Percentiles rank a stretch among this genome's conserved stretches.
phyloP scores from a whole-genome alignment of 2,113 vertebrate genomes.

The Suricata suricatta region DNA sequence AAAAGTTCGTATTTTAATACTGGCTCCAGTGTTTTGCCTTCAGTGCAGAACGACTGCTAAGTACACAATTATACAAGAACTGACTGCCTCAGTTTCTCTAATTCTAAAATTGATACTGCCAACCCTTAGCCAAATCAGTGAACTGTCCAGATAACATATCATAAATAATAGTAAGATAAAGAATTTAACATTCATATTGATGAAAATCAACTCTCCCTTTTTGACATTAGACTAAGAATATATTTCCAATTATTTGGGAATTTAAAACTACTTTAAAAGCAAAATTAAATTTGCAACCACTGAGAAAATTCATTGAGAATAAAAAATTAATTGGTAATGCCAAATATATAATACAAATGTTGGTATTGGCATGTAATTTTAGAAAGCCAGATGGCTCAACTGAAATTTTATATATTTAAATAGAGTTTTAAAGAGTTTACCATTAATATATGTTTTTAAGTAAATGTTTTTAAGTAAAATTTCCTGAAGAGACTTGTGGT shows the following conservation, averaged over 20 bases:
- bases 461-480: slow-evolving; percentile 21
- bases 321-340: not conserved
- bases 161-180: not conserved
- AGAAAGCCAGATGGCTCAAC: not conserved
- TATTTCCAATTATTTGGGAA: not conserved
- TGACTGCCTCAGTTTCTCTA: not conserved
- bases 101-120: not conserved
- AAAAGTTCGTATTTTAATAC: not conserved
- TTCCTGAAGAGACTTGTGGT: not conserved
- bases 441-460: not conserved
- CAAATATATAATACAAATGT: not conserved
- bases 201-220: not conserved
- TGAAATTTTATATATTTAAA: not conserved
- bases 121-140: not conserved
- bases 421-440: not conserved
- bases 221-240: not conserved
- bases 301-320: slow-evolving; percentile 22
- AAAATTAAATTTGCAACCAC: not conserved
- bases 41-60: not conserved
- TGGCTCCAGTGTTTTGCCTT: not conserved
- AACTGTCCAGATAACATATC: not conserved
- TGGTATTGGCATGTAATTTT: not conserved
- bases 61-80: not conserved
- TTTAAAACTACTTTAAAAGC: not conserved
- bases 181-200: not conserved